A percentile compares a stretch with the other conserved stretches of the same genome.
Evolutionary conservation across 2,888 invertebrate genomes (phyloP).

Genomic region (Pelosia muscerda): DNA sequence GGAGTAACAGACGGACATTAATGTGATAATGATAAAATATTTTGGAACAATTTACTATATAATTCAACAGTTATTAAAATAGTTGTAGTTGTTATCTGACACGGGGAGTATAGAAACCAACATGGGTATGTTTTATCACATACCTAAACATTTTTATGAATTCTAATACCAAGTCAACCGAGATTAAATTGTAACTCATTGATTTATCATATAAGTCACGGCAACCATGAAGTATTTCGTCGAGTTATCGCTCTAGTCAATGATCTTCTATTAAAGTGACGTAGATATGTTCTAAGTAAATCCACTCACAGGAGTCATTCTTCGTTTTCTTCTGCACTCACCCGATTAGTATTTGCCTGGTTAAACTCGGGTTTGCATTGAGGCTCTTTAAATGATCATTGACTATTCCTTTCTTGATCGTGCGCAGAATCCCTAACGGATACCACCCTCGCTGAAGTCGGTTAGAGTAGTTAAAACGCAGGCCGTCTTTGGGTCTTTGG

Average conservation of each 20-base stretch:
- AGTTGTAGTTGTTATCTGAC: background rate
- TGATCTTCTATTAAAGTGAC: too few species aligned
- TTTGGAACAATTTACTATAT: background rate
- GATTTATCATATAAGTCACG: constrained; percentile 30
- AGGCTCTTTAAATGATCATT: background rate
- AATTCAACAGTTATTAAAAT: background rate
- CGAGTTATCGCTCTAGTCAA: too few species aligned
- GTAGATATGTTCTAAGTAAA: too few species aligned
- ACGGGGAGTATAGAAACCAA: background rate
- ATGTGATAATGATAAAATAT: background rate
- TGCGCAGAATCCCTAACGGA: too few species aligned
- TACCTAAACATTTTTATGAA: background rate
- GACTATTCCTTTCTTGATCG: too few species aligned
- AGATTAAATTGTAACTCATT: constrained; percentile 19
- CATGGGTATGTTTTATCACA: background rate
- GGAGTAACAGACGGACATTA: background rate
- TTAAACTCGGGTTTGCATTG: background rate
- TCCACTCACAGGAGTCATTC: background rate
- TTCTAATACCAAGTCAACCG: too few species aligned
- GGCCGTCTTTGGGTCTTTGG: too few species aligned
- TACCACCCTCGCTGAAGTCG: too few species aligned
- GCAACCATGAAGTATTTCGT: constrained; percentile 27
- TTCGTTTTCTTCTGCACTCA: too few species aligned
- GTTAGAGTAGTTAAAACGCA: too few species aligned
- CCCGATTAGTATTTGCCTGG: background rate